Percentiles rank a stretch among this genome's conserved stretches.
phyloP scores from a whole-genome alignment of 2,113 vertebrate genomes.

The Chamaetylas fuelleborni region DNA sequence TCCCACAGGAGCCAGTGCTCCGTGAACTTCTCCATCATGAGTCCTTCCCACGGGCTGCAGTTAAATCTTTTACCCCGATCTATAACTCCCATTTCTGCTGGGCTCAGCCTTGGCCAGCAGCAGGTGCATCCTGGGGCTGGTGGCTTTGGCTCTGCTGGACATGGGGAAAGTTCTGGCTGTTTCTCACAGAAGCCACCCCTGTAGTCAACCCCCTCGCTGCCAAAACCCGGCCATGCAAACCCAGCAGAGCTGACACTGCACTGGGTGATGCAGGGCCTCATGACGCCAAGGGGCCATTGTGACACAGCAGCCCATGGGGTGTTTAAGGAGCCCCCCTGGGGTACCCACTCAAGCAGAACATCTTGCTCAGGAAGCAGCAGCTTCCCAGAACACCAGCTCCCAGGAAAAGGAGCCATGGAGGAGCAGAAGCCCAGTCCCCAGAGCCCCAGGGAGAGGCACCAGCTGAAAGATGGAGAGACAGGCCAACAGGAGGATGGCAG shows the following conservation, averaged over 20 bases:
- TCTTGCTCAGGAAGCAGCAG: not conserved
- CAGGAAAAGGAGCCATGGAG: not conserved
- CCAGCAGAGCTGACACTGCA: not conserved
- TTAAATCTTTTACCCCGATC: not conserved
- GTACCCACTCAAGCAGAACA: not conserved
- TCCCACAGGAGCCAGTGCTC: not conserved
- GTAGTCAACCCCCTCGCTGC: not conserved
- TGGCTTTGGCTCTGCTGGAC: fast-evolving
- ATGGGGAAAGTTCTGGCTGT: not conserved
- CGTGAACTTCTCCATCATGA: not conserved
- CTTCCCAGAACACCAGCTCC: not conserved
- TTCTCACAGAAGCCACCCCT: not conserved
- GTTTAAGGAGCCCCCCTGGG: not conserved
- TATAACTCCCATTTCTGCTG: not conserved
- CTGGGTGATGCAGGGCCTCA: too few relatives aligned
- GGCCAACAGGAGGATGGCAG: not conserved
- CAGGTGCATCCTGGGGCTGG: not conserved
- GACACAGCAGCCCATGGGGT: not conserved
- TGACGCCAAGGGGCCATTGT: not conserved
- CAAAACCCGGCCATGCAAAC: not conserved
- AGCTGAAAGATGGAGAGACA: not conserved
- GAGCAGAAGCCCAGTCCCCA: not conserved
- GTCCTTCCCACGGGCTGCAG: not conserved
- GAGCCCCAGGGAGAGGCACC: not conserved
- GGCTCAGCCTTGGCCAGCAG: not conserved